Base-by-base conservation (phyloP, 2,113 vertebrate genomes). In the Rhodinocichla rosea region DNA sequence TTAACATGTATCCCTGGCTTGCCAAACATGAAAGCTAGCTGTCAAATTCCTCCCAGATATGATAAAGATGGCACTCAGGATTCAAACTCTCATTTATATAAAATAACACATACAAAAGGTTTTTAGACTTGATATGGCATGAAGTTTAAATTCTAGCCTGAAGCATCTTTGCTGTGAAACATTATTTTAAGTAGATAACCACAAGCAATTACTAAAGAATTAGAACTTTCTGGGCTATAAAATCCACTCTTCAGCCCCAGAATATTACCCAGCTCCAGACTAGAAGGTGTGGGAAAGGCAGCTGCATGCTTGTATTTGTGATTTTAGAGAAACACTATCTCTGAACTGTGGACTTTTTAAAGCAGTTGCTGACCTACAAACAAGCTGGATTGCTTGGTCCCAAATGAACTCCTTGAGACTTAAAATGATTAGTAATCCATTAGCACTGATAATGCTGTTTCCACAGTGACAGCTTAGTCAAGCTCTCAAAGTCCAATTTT, bases 41-140 rank as follows among this genome's bases (percentile, higher is more conserved):
- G 94, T 97, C 94, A 95, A 96, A 97, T 97, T 96, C 95, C 96
- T 96, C 93, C 68, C 50, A 95, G 95, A 96, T 95, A 96, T 65
- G 93, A 97, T 91, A 96, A 96, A 96, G 93, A 95, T 89, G 92
- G 90, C 94, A 95, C 94, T 92, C 84, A 30, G 89, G 90, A 95
- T 92, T 92, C 89, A 97, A 93, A 92, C 62, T 57, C 83, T 37
- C 83, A 42, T 95, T 92, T 96, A 67, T 93, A 89, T 77, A 96
- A 94, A 96, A 93, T 90, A 95, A 92, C 90, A 86, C 89, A 93
- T 90, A 90, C 93, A 92, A 92, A 92, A 92, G 90, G 88, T 55
- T 93, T 96, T 86, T 44, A 88, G 88, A 80, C 33, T 18, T 47
- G 77, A 71, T 73, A 68, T 23, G 37, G 49, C 76, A 92, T 19